Base-by-base conservation (phyloP, 1,140 invertebrate genomes). In the Trichonephila inaurata region DNA sequence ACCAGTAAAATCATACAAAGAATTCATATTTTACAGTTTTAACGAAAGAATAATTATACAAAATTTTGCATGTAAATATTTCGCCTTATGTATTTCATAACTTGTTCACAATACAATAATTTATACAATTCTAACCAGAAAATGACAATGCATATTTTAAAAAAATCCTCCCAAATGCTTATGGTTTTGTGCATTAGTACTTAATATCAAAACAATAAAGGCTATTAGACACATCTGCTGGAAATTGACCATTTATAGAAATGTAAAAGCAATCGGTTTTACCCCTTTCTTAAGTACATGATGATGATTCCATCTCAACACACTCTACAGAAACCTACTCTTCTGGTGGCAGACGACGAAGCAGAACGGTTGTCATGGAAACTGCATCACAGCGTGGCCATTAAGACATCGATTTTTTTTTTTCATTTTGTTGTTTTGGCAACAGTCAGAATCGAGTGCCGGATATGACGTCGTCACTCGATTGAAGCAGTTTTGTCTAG, bases 361-460 rank as follows among this genome's bases (percentile, higher is more conserved):
- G 83, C 89, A 82, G 72, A 91, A 81, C 72, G 69, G 89, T 91
- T 82, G 60, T 40, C 58, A 91, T 91, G 28, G 51, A n/a, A 81
- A 91, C 89, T 82, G 77, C 89, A 91, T 91, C 89, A 33, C 58
- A 51, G 69, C 58, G 89, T 91, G 72, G 89, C 69, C 89, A 91
- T 91, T 91, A 91, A 81, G 89, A 72, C 69, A 91, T 91, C 89
- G 89, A 91, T 91, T 89, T 91, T 91, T 91, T 89, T 91, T 81
- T 51, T 91, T 77, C 62, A n/a, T 81, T 82, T 91, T 82, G 58
- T 82, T 91, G 69, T 91, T 91, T 91, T 91, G 89, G 89, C 89
- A 91, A 81, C 88, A 89, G 64, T 72, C 88, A 77, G 64, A 89
- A 61, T 87, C 60, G 85, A 87, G 85, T 87, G 88, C 89, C 89